Conservation (phyloP, 2,113 vertebrate genomes). For the Conger conger region DNA sequence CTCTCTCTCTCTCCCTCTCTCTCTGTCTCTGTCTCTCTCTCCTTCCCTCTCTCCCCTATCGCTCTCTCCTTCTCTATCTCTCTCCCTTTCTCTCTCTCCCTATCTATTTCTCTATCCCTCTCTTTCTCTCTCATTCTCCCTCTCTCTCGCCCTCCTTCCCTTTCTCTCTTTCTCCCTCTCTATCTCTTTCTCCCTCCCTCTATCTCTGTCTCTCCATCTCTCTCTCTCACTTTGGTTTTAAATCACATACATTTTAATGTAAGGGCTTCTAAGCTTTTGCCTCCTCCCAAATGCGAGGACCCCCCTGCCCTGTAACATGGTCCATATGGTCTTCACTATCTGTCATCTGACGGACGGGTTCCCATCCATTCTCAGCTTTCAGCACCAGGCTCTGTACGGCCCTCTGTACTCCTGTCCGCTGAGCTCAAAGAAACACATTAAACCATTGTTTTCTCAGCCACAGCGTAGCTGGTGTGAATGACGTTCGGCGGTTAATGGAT, state of each 20-base stretch:
- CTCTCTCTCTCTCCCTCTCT: too few relatives aligned
- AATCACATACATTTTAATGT: conserved; percentile 55
- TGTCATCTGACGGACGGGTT: neutral
- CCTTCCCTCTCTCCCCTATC: too few relatives aligned
- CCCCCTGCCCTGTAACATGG: neutral
- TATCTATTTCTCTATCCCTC: conserved; percentile 9
- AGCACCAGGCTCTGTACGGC: neutral
- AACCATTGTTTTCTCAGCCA: neutral
- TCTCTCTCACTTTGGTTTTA: conserved; percentile 55
- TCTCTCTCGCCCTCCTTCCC: neutral
- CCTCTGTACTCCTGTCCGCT: neutral
- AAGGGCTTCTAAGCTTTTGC: conserved; percentile 38
- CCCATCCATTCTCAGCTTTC: neutral
- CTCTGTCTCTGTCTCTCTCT: too few relatives aligned
- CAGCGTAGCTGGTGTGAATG: neutral
- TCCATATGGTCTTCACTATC: conserved; percentile 15
- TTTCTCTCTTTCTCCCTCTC: neutral
- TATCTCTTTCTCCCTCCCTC: too few relatives aligned
- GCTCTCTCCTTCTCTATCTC: conserved; percentile 25
- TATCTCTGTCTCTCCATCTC: neutral
- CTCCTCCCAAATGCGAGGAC: conserved; percentile 39
- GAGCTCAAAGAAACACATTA: neutral
- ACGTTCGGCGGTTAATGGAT: neutral
- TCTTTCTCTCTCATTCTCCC: conserved; percentile 51
- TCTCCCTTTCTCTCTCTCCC: conserved; percentile 24